Conservation (phyloP, 2,113 vertebrate species). For the Eretmodus cyanostictus region DNA sequence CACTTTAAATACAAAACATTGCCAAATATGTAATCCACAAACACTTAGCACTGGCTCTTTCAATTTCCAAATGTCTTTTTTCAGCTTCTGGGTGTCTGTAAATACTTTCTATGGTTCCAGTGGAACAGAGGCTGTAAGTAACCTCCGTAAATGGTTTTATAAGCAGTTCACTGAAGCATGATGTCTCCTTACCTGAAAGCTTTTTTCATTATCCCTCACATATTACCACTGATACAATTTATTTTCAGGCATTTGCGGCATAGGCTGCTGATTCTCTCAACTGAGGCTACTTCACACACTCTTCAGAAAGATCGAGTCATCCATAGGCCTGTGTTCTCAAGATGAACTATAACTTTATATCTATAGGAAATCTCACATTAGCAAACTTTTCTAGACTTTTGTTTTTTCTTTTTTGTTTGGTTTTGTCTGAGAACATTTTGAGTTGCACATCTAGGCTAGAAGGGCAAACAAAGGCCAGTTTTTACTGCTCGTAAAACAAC, state of each 20-base stretch:
- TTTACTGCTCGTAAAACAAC: background rate
- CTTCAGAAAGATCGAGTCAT: constrained; percentile 8
- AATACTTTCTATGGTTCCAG: constrained; percentile 8
- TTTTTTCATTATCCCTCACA: constrained; percentile 19
- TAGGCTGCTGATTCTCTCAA: background rate
- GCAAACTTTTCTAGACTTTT: constrained; percentile 11
- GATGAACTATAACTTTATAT: background rate
- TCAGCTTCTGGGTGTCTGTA: background rate
- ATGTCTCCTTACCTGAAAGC: constrained; percentile 16
- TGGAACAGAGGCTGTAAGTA: constrained; percentile 10
- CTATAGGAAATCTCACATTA: background rate
- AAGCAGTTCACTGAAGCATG: constrained; percentile 23
- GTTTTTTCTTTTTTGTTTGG: background rate
- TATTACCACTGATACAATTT: constrained; percentile 35
- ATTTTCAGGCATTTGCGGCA: constrained; percentile 11
- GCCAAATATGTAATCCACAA: background rate
- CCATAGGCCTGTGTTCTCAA: background rate
- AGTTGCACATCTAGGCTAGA: background rate
- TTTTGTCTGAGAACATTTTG: background rate
- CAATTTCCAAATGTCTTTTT: background rate
- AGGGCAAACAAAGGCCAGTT: background rate
- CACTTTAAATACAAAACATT: background rate
- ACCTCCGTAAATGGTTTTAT: constrained; percentile 28
- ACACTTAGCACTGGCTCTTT: background rate
- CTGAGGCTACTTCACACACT: background rate